Percentiles rank a stretch among this genome's conserved stretches.
These are phyloP conservation scores for Peromyscus attwateri DNA, from an alignment of 2,797 vertebrate species.

Conservation along the genomic window DNA sequence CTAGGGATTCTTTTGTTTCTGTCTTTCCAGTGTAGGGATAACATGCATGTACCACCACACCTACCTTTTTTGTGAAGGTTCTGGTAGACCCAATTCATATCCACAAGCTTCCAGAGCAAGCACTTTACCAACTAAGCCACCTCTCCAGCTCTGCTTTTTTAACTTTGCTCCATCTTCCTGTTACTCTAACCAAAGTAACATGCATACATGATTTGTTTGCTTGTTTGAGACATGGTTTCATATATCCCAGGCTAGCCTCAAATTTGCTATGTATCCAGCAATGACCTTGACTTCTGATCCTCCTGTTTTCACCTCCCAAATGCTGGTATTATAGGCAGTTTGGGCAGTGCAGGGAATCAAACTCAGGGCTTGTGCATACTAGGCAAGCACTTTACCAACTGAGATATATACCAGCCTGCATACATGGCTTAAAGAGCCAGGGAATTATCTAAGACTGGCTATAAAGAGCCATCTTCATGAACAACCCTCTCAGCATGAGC, in stretches of 20 bases:
- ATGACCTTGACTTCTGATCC: neutral
- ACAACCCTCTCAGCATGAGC: neutral
- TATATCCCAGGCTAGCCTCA: neutral
- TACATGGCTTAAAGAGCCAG: neutral
- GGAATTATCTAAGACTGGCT: neutral
- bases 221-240: neutral
- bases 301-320: neutral
- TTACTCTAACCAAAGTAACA: neutral
- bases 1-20: neutral
- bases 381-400: neutral
- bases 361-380: neutral
- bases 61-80: neutral
- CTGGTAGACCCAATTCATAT: neutral
- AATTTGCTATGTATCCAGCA: neutral
- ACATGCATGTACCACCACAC: neutral
- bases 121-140: neutral
- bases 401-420: neutral
- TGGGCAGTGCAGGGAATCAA: neutral
- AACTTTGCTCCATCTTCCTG: neutral
- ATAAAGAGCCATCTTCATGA: neutral
- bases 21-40: neutral
- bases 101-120: neutral
- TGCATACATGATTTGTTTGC: neutral
- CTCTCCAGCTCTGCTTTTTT: neutral
- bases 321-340: neutral